These are phyloP conservation scores for Terebella lapidaria DNA, from an alignment of 2,888 invertebrate genomes.

Conservation along the genomic window DNA sequence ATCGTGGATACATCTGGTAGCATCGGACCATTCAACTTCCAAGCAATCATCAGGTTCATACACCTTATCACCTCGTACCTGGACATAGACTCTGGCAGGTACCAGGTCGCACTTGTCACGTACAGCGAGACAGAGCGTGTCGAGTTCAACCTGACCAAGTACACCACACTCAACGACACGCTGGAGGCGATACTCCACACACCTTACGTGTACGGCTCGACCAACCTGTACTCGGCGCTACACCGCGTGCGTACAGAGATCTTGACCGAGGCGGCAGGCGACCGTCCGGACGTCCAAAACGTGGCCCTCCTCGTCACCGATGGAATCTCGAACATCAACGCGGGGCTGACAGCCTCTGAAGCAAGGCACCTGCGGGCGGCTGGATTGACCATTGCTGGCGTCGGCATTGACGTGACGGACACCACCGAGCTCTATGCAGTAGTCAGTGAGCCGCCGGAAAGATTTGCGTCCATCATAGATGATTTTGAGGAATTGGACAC, in stretches of 20 bases:
- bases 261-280: constrained; percentile 9
- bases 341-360: constrained; percentile 14
- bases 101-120: constrained; percentile 18
- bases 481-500: constrained; percentile 8
- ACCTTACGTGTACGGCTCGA: constrained; percentile 17
- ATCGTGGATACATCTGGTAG: constrained; percentile 23
- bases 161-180: constrained; percentile 4
- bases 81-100: constrained; percentile 18
- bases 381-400: constrained; percentile 15
- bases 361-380: constrained; percentile 13
- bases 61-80: constrained; percentile 15
- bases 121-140: constrained; percentile 13
- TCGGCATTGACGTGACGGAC: constrained; percentile 20
- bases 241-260: constrained; percentile 12
- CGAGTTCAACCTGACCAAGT: background rate
- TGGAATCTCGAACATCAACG: constrained; percentile 20
- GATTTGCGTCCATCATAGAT: constrained; percentile 4
- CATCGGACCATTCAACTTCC: constrained; percentile 19
- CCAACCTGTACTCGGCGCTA: constrained; percentile 19
- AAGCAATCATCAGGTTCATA: constrained; percentile 13
- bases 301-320: constrained; percentile 22
- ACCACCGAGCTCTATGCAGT: constrained; percentile 35
- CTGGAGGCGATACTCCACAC: constrained; percentile 10
- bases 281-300: constrained; percentile 17
- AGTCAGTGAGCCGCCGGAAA: constrained; percentile 29